Evolutionary conservation across 2,888 invertebrate species (phyloP).

Genomic region (Conomelus anceps): DNA sequence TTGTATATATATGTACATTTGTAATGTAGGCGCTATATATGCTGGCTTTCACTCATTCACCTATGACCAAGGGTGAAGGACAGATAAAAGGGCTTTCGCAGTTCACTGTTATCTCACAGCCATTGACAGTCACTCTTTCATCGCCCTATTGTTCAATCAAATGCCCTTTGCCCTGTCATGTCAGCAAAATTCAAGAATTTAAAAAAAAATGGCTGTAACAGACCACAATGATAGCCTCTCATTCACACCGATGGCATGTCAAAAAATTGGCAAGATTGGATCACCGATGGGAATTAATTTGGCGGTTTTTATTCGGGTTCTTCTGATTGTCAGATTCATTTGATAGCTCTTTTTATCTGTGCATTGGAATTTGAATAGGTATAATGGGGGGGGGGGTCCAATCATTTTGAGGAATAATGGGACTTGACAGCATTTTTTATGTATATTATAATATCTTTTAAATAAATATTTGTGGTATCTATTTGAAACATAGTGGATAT

Average conservation of each 20-base stretch:
- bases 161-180: background rate
- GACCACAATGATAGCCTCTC: background rate
- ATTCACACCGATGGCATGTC: background rate
- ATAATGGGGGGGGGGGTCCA: too few species aligned
- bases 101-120: background rate
- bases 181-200: background rate
- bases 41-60: background rate
- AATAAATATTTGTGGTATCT: too few species aligned
- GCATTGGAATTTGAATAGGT: too few species aligned
- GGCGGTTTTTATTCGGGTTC: too few species aligned
- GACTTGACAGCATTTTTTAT: too few species aligned
- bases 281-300: background rate
- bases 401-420: too few species aligned
- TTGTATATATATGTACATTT: background rate
- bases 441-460: too few species aligned
- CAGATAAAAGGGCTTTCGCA: background rate
- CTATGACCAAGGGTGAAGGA: background rate
- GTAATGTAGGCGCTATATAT: background rate
- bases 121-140: background rate
- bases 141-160: background rate
- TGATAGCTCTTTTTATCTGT: background rate
- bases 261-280: background rate
- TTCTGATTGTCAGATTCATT: background rate
- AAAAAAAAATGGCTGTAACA: background rate
- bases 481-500: too few species aligned